Base-by-base conservation (phyloP, 2,888 invertebrate species). In the Aleiodes alternator region DNA sequence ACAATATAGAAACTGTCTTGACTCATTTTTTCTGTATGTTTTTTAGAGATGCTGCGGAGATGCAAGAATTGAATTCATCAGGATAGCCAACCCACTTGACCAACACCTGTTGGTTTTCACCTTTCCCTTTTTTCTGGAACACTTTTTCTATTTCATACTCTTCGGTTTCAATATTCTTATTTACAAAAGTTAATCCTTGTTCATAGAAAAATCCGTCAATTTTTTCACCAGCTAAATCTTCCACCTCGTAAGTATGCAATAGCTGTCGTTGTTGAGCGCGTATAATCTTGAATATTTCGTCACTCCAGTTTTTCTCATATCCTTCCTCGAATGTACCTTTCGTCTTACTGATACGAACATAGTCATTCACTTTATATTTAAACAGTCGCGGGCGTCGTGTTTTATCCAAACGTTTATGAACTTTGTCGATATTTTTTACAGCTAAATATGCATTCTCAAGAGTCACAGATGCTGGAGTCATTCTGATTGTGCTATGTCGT, bases 221-320 rank as follows among this genome's bases (percentile, higher is more conserved):
- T 8, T 66, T 34, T 61, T 78, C 76, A 7, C 55, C 73, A 4
- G 12, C 38, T 9, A 77, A 68, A 69, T 76, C 77, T 51, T 73
- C 34, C 12, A 84, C 48, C 38, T 75, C 75, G 75, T 87, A 86
- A 0, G 84, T 82, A 4, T 78, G 77, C 3, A 81, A 81, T 12
- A 70, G 29, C 59, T 64, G 69, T 11, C 81, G 73, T 1, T 69
- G 51, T 3, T 82, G 57, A 43, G 81, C 77, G 9, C 78, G 68
- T 9, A 29, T 51, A 34, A 85, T 81, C 48, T 77, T 77, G 73
- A 84, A 83, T 11, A 83, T 76, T 76, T 85, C 83, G 69, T 80
- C 81, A 29, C 72, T 80, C 81, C 80, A 84, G 51, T 82, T 81
- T 23, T 23, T 57, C 56, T 69, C 73, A 23, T 69, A 53, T 9